These are phyloP conservation scores for Cyclura pinguis DNA, from an alignment of 2,797 vertebrate species.

Conservation along the genomic window DNA sequence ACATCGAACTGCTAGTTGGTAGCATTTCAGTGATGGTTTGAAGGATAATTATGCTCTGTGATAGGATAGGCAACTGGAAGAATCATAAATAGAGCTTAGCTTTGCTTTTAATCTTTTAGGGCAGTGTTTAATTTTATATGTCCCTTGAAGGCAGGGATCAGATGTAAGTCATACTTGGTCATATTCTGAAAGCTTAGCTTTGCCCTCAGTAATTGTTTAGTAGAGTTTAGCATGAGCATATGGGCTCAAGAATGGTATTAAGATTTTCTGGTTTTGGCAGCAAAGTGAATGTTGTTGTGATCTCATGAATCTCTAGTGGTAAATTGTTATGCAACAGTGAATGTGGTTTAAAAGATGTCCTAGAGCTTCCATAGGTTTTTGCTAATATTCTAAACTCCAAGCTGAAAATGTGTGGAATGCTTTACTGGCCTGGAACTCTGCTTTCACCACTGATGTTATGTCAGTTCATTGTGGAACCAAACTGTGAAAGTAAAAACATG, in stretches of 20 bases:
- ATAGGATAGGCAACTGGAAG: not conserved
- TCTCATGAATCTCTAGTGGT: not conserved
- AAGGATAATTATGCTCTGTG: not conserved
- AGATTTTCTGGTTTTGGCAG: not conserved
- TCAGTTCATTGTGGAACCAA: not conserved
- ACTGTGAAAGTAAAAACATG: not conserved
- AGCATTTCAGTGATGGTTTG: not conserved
- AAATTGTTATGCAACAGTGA: not conserved
- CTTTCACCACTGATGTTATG: not conserved
- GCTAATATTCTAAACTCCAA: not conserved
- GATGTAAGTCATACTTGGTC: not conserved
- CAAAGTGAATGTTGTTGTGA: conserved; percentile 11
- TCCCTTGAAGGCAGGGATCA: not conserved
- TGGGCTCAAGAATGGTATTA: not conserved
- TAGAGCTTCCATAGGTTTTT: not conserved
- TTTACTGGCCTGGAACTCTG: not conserved
- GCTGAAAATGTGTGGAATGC: not conserved
- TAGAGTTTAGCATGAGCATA: conserved; percentile 7
- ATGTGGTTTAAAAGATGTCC: not conserved
- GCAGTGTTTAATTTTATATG: not conserved
- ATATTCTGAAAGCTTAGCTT: not conserved
- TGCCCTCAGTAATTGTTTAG: not conserved
- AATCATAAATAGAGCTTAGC: not conserved
- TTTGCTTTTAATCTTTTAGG: not conserved
- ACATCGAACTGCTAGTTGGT: not conserved